A percentile compares a stretch with the other conserved stretches of the same genome.
Conservation (phyloP, 2,113 vertebrate species). For the Xenopus tropicalis region DNA sequence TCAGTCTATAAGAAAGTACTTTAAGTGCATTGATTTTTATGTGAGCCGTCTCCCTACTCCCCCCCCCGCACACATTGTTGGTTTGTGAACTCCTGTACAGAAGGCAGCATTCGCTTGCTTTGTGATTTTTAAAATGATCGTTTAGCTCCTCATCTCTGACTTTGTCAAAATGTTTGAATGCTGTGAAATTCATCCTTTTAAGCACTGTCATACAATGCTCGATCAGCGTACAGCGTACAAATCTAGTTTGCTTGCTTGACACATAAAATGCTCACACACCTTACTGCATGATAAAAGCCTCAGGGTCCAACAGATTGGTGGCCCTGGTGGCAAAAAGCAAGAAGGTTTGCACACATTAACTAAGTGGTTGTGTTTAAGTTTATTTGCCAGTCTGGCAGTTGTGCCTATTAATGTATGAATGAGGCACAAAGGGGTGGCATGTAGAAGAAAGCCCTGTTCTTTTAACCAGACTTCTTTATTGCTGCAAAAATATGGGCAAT, state of each 20-base stretch:
- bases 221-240: not conserved
- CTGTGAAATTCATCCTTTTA: constrained; percentile 6
- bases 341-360: no score
- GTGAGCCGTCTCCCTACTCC: not conserved
- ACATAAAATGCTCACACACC: no score
- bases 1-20: not conserved
- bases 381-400: no score
- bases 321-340: no score
- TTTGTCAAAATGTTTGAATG: constrained; percentile 9
- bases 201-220: not conserved
- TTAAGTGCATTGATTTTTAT: constrained; percentile 29
- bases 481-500: no score
- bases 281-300: not conserved
- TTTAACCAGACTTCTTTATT: no score
- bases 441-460: no score
- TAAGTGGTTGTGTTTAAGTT: no score
- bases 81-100: constrained; percentile 9
- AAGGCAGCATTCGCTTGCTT: constrained; percentile 9
- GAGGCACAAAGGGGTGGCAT: no score
- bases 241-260: no score
- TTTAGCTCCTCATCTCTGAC: constrained; percentile 28
- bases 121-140: constrained; percentile 26
- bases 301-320: no score
- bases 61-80: constrained; percentile 15
- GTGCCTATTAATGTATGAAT: no score